phyloP scores from a whole-genome alignment of 2,113 vertebrate species.

The Stegostoma tigrinum region DNA sequence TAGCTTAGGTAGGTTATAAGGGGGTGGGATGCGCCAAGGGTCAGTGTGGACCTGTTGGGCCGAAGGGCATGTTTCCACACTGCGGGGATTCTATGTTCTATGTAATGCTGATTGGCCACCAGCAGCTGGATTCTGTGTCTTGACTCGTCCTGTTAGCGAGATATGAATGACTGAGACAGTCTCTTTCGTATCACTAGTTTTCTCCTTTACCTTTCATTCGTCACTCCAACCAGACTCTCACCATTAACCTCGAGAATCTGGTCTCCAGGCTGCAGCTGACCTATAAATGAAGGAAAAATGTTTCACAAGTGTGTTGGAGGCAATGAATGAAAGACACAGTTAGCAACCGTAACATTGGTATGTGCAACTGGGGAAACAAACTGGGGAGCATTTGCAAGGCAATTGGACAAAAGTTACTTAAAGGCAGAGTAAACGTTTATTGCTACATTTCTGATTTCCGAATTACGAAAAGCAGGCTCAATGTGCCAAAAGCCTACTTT shows the following conservation, averaged over 20 bases:
- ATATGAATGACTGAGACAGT: background rate
- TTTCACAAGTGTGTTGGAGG: background rate
- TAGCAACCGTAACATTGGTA: too few relatives aligned
- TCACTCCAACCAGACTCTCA: constrained; percentile 73
- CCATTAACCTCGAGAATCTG: constrained; percentile 88
- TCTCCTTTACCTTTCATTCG: constrained; percentile 68
- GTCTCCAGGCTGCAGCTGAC: constrained; percentile 76
- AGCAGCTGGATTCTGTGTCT: background rate
- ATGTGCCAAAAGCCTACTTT: too few relatives aligned
- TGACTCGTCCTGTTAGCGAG: background rate
- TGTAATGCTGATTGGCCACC: background rate
- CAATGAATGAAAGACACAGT: too few relatives aligned
- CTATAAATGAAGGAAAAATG: constrained; percentile 47
- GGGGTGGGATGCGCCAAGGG: too few relatives aligned
- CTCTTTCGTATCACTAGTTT: background rate
- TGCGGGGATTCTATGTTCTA: background rate
- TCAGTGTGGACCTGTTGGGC: too few relatives aligned
- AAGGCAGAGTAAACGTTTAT: background rate
- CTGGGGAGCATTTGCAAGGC: background rate
- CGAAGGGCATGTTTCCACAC: too few relatives aligned
- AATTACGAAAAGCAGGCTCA: background rate
- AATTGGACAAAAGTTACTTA: background rate
- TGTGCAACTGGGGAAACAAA: background rate
- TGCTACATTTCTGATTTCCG: background rate
- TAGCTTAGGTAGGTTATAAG: too few relatives aligned